Percentiles rank a stretch among this genome's conserved stretches.
Conservation (phyloP, 2,888 invertebrate species). For the Beris morrisii region DNA sequence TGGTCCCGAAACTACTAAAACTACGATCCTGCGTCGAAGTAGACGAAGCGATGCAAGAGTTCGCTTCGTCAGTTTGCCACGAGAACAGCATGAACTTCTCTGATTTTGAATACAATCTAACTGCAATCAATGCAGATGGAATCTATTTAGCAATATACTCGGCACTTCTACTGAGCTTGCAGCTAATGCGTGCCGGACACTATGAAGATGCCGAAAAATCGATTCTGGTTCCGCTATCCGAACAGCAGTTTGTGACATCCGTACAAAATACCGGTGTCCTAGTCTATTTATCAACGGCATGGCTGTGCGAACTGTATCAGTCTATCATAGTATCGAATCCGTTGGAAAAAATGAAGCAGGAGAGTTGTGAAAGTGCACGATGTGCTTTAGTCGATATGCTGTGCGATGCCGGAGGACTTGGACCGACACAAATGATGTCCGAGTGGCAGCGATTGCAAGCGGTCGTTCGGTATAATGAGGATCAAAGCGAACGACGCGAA, state of each 20-base stretch:
- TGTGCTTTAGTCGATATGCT: slow-evolving; percentile 57
- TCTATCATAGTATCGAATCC: slow-evolving; percentile 70
- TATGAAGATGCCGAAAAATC: slow-evolving; percentile 63
- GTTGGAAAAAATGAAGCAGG: slow-evolving; percentile 48
- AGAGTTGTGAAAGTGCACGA: slow-evolving; percentile 50
- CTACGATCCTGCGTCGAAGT: slow-evolving; percentile 82
- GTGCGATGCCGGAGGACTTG: slow-evolving; percentile 80
- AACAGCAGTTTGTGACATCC: slow-evolving; percentile 90
- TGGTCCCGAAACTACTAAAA: slow-evolving; percentile 75
- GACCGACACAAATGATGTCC: slow-evolving; percentile 79
- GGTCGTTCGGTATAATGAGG: slow-evolving; percentile 67
- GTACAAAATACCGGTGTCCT: slow-evolving; percentile 90
- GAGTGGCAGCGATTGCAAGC: slow-evolving; percentile 85
- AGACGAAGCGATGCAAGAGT: slow-evolving; percentile 88
- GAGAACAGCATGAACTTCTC: slow-evolving; percentile 60
- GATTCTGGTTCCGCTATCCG: slow-evolving; percentile 63
- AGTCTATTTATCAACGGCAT: slow-evolving; percentile 89
- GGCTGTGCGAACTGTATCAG: slow-evolving; percentile 91
- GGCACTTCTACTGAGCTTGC: slow-evolving; percentile 78
- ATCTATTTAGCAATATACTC: slow-evolving; percentile 90
- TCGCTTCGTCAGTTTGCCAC: slow-evolving; percentile 89
- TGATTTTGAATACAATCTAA: slow-evolving; percentile 62
- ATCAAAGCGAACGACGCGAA: slow-evolving; percentile 70
- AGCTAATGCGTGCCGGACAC: slow-evolving; percentile 74
- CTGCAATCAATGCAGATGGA: slow-evolving; percentile 89